Evolutionary conservation across 2,113 vertebrate species (phyloP).

Genomic region (Gallinago jamesoni): DNA sequence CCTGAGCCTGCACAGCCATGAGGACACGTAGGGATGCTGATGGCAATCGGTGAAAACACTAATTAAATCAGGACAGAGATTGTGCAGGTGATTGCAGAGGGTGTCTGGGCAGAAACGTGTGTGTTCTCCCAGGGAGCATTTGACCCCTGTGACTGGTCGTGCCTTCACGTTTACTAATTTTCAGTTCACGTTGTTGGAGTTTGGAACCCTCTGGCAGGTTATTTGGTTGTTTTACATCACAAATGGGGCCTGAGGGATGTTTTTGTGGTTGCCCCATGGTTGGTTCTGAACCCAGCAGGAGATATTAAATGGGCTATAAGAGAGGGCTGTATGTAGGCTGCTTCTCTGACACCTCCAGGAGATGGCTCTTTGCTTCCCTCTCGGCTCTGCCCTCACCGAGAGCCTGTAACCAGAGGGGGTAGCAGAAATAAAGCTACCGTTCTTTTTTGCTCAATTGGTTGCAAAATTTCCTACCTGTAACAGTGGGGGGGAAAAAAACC

Average conservation of each 20-base stretch:
- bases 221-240: background rate
- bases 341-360: background rate
- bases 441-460: background rate
- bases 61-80: background rate
- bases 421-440: background rate
- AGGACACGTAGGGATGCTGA: background rate
- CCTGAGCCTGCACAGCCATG: background rate
- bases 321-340: background rate
- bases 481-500: background rate
- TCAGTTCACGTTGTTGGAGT: background rate
- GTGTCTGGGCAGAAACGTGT: accelerated
- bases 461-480: background rate
- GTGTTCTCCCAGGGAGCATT: background rate
- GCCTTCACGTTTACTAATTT: background rate
- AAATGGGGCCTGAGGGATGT: background rate
- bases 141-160: background rate
- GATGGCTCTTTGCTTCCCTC: background rate
- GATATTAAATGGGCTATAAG: background rate
- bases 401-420: background rate
- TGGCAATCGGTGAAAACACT: no score
- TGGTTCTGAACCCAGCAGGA: background rate
- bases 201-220: background rate
- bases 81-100: background rate
- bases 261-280: background rate
- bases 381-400: accelerated